Evolutionary conservation across 1,140 invertebrate species (phyloP).

Genomic region (Calephelis nemesis): DNA sequence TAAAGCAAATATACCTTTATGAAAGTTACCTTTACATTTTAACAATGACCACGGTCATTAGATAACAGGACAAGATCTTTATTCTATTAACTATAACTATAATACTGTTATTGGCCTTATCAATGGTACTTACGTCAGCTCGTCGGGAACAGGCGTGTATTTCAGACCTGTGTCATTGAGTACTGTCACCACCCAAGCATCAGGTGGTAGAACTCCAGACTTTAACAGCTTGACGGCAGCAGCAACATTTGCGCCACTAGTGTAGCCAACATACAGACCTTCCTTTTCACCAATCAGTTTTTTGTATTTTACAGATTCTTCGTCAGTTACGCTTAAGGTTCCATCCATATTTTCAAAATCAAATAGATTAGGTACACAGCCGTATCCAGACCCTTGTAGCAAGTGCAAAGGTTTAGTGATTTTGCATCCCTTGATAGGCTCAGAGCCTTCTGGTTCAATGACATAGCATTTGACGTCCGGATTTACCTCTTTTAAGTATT

Average conservation of each 20-base stretch:
- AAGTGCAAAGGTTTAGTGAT: conserved; percentile 67
- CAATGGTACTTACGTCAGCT: conserved; percentile 18
- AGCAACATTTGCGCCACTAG: conserved; percentile 64
- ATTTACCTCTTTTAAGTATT: conserved; percentile 64
- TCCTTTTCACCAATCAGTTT: conserved; percentile 63
- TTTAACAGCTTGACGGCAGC: conserved; percentile 61
- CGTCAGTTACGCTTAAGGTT: conserved; percentile 56
- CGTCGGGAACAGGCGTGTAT: conserved; percentile 41
- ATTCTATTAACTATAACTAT: not conserved
- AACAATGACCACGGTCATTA: not conserved
- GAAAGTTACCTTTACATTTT: too few species aligned
- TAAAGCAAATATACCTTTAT: too few species aligned
- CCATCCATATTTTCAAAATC: conserved; percentile 58
- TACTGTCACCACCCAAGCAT: conserved; percentile 65
- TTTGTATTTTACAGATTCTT: conserved; percentile 59
- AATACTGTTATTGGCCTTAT: not conserved
- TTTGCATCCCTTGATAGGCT: conserved; percentile 55
- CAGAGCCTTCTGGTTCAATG: conserved; percentile 60
- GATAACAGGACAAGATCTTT: not conserved
- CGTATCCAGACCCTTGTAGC: conserved; percentile 68
- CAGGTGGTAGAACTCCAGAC: conserved; percentile 50
- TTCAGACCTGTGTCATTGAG: conserved; percentile 67
- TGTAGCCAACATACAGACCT: conserved; percentile 69
- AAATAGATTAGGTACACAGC: conserved; percentile 60
- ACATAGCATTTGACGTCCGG: conserved; percentile 53